Evolutionary conservation across 2,113 vertebrate genomes (phyloP), one percentile per base, ranked within the genome.

Genomic region (Lucifuga dentata): DNA sequence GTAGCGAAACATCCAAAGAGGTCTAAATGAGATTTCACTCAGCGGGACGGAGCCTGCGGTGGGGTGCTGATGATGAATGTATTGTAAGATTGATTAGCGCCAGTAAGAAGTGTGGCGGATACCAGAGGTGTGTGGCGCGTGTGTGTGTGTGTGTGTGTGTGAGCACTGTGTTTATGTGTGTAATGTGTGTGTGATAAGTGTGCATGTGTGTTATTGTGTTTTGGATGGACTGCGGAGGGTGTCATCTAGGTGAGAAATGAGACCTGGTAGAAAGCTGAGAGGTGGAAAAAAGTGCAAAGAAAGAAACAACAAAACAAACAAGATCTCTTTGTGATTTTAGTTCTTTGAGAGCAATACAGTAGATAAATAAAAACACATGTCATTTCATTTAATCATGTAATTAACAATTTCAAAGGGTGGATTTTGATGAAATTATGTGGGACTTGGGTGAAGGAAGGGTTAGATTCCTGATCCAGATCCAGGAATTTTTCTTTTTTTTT

Each of bases 1-100:
- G 71, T 84, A 83, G 68, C 50, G 79, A 78, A 90, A 87, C 77
- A 86, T 85, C 80, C 82, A 88, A 86, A 87, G 81, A 86, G 83
- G 84, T 81, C 86, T 87, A 90, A 91, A 90, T 90, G 88, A 91
- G 87, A 88, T 88, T 88, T 90, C 73, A 81, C 88, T 87, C 88
- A 86, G 88, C 89, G 63, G 90, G 90, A 87, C 65, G 45, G 80
- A 79, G 86, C 76, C 75, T 76, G 82, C 73, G 51, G 85, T 79
- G 89, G 57, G 75, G 79, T 24, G 78, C 92, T 91, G 92, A 92
- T 92, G 90, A 86, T 94, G 93, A 94, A 92, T 90, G 94, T 89
- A 92, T 93, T 91, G 84, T 86, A 90, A 95, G 94, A 95, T 94
- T 95, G 95, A 96, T 96, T 94, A 95, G 93, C 84, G 40, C 68